Base-by-base conservation (phyloP, 2,888 invertebrate genomes). In the Saturnia japonica region DNA sequence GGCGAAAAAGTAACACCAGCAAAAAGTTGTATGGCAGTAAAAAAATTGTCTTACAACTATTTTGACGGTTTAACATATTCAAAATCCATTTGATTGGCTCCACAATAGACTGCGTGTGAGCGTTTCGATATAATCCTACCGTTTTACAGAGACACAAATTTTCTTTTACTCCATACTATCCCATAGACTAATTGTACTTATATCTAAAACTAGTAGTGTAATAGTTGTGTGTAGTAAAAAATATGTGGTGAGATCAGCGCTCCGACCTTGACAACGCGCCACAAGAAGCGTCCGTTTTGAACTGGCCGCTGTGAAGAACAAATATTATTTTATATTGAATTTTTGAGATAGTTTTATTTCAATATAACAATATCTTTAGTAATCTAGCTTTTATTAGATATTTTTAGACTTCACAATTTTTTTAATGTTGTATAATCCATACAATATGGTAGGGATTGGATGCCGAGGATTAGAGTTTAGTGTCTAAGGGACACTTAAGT, bases 201-300 rank as follows among this genome's bases (percentile, higher is more conserved):
- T 84, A 73, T 84, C 80, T 85, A 70, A 83, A 91, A 81, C 75
- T 80, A 76, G 86, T 81, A 81, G 80, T 75, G 76, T 90, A 81
- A 87, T 85, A 87, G 78, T 83, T 77, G 75, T 83, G 84, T 83
- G 84, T 83, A 88, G 88, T 60, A 60, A 90, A 91, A 83, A 85
- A 83, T 85, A 81, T 82, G 73, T 80, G 88, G 89, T 93, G 93
- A 93, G 91, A 91, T 93, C 93, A 93, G 83, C 87, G 73, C 47
- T 60, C 62, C 78, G 89, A 80, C 93, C 93, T 93, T 93, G 91
- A 80, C 76, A 80, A 79, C 78, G 80, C 83, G 81, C 80, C 83
- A 81, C 82, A 78, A 76, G 81, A 78, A 79, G 78, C 79, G 85
- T 75, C 73, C 79, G 78, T 74, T 74, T 82, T 83, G 87, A 83